Base-by-base conservation (phyloP, 2,113 vertebrate genomes). In the Etheostoma spectabile region DNA sequence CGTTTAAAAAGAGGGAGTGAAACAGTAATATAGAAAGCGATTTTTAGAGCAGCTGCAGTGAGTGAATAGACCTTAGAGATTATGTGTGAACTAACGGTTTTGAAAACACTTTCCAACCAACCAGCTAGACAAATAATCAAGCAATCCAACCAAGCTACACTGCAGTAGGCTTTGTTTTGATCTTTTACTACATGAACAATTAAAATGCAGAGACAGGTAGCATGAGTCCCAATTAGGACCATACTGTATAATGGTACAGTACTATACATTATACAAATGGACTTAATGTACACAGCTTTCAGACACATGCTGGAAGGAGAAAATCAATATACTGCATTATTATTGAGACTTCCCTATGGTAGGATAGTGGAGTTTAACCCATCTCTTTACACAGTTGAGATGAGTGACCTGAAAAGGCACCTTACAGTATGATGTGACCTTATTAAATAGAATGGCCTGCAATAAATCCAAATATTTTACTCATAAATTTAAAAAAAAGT, bases 291-390 rank as follows among this genome's bases (percentile, higher is more conserved):
- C 38, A 30, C 13, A n/a, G 24, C 74, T 75, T 42, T 45, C 42
- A 66, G 64, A 65, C 48, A 51, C 51, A 67, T 70, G 69, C 48
- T 46, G 74, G 27, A 7, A 52, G 21, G 64, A 49, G 60, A 67
- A 82, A 88, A 79, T 85, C 82, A 84, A 76, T 86, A 6, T 0
- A 1, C n/a, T 74, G 59, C 80, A 27, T 73, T 60, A 7, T 30
- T 19, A 24, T 7, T 14, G 21, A 35, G 27, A 57, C 49, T 16
- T 57, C 0, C 10, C 45, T 6, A 2, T 45, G 8, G 19, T 15
- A 21, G 21, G 35, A 59, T 15, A n/a, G 60, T 67, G 42, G 11
- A 59, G 21, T 38, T 57, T 22, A 45, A 51, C 38, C 2, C 18
- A 57, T 77, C 33, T 10, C 8, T 63, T 66, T 73, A 62, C 63